These are phyloP conservation scores for Orchesella cincta DNA, from an alignment of 1,140 invertebrate species.

Conservation along the genomic window DNA sequence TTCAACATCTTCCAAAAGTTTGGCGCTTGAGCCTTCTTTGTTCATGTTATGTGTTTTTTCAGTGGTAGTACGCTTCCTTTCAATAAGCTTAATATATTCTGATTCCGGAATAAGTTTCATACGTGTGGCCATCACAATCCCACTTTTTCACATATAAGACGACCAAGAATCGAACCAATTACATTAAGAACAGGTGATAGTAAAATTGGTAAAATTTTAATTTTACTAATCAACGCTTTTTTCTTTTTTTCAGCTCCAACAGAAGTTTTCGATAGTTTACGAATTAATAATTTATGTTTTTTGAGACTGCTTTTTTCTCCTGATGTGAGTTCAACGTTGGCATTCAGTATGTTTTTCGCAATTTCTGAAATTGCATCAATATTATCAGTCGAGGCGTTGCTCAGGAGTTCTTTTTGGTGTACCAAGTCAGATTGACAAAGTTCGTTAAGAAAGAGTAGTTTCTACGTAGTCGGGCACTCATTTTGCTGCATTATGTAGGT, in stretches of 20 bases:
- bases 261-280: neutral
- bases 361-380: neutral
- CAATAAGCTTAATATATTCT: constrained; percentile 15
- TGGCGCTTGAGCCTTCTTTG: neutral
- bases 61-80: no score
- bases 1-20: neutral
- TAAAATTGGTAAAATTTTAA: neutral
- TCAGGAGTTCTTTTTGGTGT: neutral
- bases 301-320: neutral
- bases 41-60: neutral
- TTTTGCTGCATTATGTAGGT: neutral
- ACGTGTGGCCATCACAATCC: constrained; percentile 33
- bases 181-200: neutral
- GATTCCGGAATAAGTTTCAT: constrained; percentile 8
- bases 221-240: neutral
- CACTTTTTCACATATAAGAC: neutral
- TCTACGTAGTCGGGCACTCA: neutral
- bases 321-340: neutral
- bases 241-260: neutral
- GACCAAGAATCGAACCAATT: neutral
- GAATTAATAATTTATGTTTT: neutral
- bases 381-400: neutral
- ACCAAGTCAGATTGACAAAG: neutral
- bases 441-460: neutral
- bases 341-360: neutral